A percentile compares a stretch with the other conserved stretches of the same genome.
These are phyloP conservation scores for Erethizon dorsatum DNA, from an alignment of 2,797 vertebrate species.

Conservation along the genomic window DNA sequence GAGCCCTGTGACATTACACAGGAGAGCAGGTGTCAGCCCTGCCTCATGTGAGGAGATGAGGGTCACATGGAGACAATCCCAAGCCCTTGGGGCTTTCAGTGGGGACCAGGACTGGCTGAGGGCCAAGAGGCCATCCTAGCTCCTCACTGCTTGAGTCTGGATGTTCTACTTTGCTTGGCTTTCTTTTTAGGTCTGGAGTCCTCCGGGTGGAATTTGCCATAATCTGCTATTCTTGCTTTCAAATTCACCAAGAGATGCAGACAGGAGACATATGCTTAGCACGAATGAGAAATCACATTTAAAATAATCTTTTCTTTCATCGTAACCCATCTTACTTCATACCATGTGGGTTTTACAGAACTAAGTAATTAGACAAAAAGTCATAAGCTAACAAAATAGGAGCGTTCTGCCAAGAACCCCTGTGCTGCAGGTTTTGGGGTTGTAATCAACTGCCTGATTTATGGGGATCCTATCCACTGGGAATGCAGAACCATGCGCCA, in stretches of 20 bases:
- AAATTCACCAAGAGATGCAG: constrained; percentile 35
- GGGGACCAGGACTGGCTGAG: accelerated
- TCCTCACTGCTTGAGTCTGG: not conserved
- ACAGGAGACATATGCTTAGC: constrained; percentile 73
- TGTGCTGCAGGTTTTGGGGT: constrained; percentile 81
- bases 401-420: constrained; percentile 77
- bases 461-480: constrained; percentile 77
- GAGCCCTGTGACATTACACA: accelerated
- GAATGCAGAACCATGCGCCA: constrained; percentile 79
- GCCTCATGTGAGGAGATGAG: not conserved
- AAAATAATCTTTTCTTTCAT: constrained; percentile 66
- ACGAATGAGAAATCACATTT: constrained; percentile 40
- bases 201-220: constrained; percentile 54
- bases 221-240: constrained; percentile 69
- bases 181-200: constrained; percentile 37
- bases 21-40: not conserved
- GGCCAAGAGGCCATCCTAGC: not conserved
- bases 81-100: not conserved
- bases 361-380: constrained; percentile 77
- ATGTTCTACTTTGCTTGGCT: not conserved
- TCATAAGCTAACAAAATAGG: constrained; percentile 67
- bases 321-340: constrained; percentile 77
- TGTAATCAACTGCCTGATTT: constrained; percentile 81
- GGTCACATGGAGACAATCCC: not conserved
- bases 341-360: constrained; percentile 58